Base-by-base conservation (phyloP, 2,888 invertebrate genomes). In the Shargacucullia verbasci region DNA sequence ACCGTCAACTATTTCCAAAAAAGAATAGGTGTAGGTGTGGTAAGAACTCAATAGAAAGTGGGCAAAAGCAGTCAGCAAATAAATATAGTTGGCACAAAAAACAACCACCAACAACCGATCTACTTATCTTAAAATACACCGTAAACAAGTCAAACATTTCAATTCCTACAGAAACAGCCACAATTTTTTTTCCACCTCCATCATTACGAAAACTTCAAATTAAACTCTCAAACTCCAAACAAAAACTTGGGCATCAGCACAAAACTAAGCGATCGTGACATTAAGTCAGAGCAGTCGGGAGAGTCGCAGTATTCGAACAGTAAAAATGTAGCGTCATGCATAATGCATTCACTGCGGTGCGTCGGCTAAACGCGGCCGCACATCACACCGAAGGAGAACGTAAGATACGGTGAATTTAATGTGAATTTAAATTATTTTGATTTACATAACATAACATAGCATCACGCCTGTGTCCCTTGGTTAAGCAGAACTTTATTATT, bases 271-370 rank as follows among this genome's bases (percentile, higher is more conserved):
- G 82, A 77, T 83, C 73, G 80, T 71, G 59, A 68, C 78, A 73
- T 79, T 74, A 76, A 76, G 58, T 70, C 47, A 39, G 57, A 68
- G 55, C 61, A 59, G 43, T 52, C 35, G 41, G 45, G 40, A 57
- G 31, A 58, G 66, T 58, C 38, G 52, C 64, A 37, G 52, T 57
- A 60, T 61, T 61, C 67, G 66, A 71, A 70, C 75, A 73, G 80
- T 79, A 81, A 83, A 82, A 84, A 84, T 84, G 80, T 83, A 79
- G 66, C 73, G 71, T 73, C 83, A 83, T 84, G 82, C 82, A 84
- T 84, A 70, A 84, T 84, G 82, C 84, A 84, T 75, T 63, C 61
- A 61, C 63, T 73, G 73, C 72, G 73, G 67, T 76, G 71, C 59
- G 70, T 64, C 73, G 75, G 78, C 69, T 74, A 73, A 76, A 74